Percentiles rank a stretch among this genome's conserved stretches.
Conservation (phyloP, 2,113 vertebrate genomes). For the Lophotis ruficrista region DNA sequence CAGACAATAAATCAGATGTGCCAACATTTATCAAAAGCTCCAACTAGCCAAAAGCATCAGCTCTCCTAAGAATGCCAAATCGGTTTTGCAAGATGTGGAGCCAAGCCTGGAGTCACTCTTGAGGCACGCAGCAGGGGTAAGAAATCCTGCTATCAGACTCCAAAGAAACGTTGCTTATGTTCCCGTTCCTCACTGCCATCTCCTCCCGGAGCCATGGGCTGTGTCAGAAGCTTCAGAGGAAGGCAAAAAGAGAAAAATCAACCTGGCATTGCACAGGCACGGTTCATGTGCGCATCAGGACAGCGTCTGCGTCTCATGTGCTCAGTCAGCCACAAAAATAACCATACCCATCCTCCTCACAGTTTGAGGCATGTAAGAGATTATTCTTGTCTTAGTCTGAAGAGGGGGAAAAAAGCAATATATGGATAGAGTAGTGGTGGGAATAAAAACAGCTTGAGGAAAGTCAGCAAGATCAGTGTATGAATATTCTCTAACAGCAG, state of each 20-base stretch:
- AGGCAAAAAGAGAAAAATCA: background rate
- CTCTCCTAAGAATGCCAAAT: background rate
- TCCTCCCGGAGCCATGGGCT: background rate
- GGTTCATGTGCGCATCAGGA: background rate
- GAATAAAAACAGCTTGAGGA: slow-evolving; percentile 17
- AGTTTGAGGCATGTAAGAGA: background rate
- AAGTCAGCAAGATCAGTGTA: background rate
- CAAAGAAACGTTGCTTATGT: accelerated
- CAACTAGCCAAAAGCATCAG: slow-evolving; percentile 27
- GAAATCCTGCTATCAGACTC: accelerated
- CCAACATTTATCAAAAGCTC: slow-evolving; percentile 44
- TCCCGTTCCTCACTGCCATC: accelerated
- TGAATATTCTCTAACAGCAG: background rate
- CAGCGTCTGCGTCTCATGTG: background rate
- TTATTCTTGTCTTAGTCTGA: background rate
- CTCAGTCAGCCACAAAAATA: background rate
- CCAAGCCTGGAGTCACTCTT: background rate
- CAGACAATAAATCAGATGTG: slow-evolving; percentile 62
- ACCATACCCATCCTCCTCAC: accelerated
- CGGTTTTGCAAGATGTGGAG: background rate
- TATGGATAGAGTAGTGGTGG: background rate
- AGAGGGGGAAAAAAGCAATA: accelerated
- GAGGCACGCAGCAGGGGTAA: background rate
- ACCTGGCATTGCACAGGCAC: background rate
- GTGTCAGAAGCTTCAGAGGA: background rate